Percentiles rank a stretch among this genome's conserved stretches.
phyloP scores from a whole-genome alignment of 2,888 invertebrate genomes.

The Chromoteleia sp. region DNA sequence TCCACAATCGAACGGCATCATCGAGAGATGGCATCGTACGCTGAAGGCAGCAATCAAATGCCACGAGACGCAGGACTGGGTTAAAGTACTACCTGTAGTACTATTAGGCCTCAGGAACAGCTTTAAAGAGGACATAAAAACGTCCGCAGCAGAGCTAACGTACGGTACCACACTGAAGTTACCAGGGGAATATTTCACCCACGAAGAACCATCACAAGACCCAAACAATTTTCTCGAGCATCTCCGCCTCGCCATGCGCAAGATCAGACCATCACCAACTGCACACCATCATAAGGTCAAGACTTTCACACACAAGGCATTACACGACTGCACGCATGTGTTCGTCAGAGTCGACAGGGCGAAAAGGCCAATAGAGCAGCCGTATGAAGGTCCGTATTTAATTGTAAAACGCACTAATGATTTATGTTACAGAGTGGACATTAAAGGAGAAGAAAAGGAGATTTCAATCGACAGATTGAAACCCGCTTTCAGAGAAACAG shows the following conservation, averaged over 20 bases:
- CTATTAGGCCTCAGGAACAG: conserved; percentile 66
- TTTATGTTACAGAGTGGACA: no score
- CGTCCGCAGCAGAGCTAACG: conserved; percentile 69
- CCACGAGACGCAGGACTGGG: conserved; percentile 69
- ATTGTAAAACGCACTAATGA: no score
- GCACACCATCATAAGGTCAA: no score
- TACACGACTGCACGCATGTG: no score
- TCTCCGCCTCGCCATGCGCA: background rate
- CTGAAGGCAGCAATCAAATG: conserved; percentile 76
- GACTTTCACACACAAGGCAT: no score
- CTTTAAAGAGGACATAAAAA: conserved; percentile 61
- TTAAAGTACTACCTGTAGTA: conserved; percentile 65
- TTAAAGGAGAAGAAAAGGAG: no score
- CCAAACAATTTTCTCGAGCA: background rate
- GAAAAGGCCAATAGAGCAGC: no score
- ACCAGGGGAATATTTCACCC: conserved; percentile 4
- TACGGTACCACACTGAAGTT: conserved; percentile 56
- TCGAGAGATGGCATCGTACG: conserved; percentile 75
- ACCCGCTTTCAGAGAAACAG: no score
- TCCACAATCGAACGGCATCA: conserved; percentile 71
- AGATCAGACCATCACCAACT: no score
- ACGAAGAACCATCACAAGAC: background rate
- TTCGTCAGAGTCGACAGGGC: no score
- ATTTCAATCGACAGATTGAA: no score
- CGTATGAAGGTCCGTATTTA: no score